These are phyloP conservation scores for Strix aluco DNA, from an alignment of 2,113 vertebrate species.

Conservation along the genomic window DNA sequence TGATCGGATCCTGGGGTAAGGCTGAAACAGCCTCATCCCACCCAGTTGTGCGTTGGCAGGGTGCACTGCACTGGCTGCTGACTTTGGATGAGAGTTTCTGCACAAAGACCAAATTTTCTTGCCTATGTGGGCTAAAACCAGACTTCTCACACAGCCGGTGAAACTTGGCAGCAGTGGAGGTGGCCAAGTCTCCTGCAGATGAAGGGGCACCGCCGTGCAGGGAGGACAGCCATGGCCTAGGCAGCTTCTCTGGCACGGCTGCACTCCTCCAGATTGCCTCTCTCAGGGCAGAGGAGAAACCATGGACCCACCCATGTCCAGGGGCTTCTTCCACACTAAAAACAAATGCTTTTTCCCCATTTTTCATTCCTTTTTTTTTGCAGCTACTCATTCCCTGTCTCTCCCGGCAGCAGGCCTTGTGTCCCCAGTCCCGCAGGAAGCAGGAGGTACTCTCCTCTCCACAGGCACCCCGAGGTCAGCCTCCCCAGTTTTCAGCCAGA, in stretches of 20 bases:
- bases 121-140: background rate
- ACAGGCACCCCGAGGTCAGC: fast-evolving
- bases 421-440: fast-evolving
- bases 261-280: fast-evolving
- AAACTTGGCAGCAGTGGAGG: fast-evolving
- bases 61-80: background rate
- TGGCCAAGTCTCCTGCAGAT: fast-evolving
- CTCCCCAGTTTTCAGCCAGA: background rate
- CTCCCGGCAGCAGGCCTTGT: fast-evolving
- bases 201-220: fast-evolving
- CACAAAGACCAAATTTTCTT: background rate
- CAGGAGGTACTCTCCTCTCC: fast-evolving
- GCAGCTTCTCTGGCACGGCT: background rate
- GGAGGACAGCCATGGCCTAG: fast-evolving
- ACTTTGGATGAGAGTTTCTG: background rate
- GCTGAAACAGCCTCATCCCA: conserved; percentile 3
- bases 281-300: background rate
- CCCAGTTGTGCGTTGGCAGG: background rate
- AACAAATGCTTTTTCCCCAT: fast-evolving
- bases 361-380: background rate
- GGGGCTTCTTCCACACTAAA: background rate
- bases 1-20: background rate
- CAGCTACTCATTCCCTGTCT: fast-evolving
- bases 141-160: fast-evolving
- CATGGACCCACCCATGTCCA: too few relatives aligned